Percentiles rank a stretch among this genome's conserved stretches.
phyloP scores from a whole-genome alignment of 1,140 invertebrate genomes.

The Pseudomyrmex sp. region DNA sequence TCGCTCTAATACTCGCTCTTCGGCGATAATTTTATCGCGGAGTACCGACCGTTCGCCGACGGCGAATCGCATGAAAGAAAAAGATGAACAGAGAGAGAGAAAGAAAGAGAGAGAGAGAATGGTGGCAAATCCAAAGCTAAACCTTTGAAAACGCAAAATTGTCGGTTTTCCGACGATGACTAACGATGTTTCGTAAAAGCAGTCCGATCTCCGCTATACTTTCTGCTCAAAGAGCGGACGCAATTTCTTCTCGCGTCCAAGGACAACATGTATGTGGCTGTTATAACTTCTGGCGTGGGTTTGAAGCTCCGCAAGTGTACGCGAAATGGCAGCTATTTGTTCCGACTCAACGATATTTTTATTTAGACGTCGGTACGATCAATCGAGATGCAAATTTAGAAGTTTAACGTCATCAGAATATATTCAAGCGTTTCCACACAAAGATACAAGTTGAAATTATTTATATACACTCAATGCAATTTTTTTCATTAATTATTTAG shows the following conservation, averaged over 20 bases:
- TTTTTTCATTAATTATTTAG: too few species aligned
- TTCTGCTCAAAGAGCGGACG: slow-evolving; percentile 40
- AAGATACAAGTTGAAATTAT: too few species aligned
- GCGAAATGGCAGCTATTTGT: slow-evolving; percentile 18
- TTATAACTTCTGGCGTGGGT: slow-evolving; percentile 3
- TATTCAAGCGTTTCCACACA: too few species aligned
- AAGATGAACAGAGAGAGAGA: not conserved
- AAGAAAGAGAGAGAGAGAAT: not conserved
- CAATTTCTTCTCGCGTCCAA: slow-evolving; percentile 53
- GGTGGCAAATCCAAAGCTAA: slow-evolving; percentile 41
- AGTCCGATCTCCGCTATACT: slow-evolving; percentile 21
- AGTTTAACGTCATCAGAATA: not conserved
- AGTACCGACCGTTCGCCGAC: slow-evolving; percentile 55
- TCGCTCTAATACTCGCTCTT: slow-evolving; percentile 49
- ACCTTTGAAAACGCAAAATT: slow-evolving; percentile 67
- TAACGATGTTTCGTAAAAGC: slow-evolving; percentile 64
- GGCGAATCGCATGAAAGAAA: slow-evolving; percentile 33
- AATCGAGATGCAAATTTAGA: slow-evolving; percentile 9
- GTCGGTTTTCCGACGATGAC: slow-evolving; percentile 43
- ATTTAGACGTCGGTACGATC: slow-evolving; percentile 1
- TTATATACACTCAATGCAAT: too few species aligned
- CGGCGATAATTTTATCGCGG: slow-evolving; percentile 78
- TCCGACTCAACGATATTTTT: not conserved
- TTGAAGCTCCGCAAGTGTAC: slow-evolving; percentile 8
- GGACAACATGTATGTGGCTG: slow-evolving; percentile 27